phyloP scores from a whole-genome alignment of 53 echinoderm and acorn worm genomes.

The Crossaster papposus region DNA sequence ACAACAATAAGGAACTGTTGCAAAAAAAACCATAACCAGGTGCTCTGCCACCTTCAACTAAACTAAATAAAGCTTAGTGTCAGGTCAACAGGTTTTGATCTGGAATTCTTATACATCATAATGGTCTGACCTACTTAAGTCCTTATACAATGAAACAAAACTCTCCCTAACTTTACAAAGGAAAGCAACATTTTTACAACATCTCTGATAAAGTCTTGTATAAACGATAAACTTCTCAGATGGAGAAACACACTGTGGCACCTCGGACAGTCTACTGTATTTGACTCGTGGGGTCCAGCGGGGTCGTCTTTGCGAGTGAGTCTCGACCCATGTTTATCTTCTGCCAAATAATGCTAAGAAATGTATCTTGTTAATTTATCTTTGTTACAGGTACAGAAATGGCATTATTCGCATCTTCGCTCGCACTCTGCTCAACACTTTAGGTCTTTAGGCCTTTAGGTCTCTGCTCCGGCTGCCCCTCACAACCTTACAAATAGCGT shows the following conservation, averaged over 20 bases:
- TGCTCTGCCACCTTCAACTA: too few relatives aligned
- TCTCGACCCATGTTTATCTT: not conserved
- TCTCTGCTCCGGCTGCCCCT: not conserved
- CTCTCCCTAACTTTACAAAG: too few relatives aligned
- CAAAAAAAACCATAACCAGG: too few relatives aligned
- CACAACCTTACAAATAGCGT: not conserved
- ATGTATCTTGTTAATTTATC: not conserved
- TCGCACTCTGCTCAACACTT: not conserved
- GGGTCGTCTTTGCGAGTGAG: slow-evolving; percentile 13
- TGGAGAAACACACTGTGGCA: slow-evolving; percentile 9
- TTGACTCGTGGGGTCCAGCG: not conserved
- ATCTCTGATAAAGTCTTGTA: too few relatives aligned
- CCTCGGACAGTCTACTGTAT: slow-evolving; percentile 4
- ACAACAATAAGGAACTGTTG: too few relatives aligned
- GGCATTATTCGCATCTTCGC: not conserved
- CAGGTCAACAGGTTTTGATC: too few relatives aligned
- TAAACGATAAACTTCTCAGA: slow-evolving; percentile 5
- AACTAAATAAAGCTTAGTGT: too few relatives aligned
- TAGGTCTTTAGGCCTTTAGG: not conserved
- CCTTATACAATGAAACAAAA: too few relatives aligned
- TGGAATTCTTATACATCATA: too few relatives aligned
- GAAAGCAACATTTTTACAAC: too few relatives aligned
- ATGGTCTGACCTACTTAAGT: too few relatives aligned
- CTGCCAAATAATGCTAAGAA: not conserved
- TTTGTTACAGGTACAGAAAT: not conserved